Percentiles rank a stretch among this genome's conserved stretches.
phyloP scores from a whole-genome alignment of 2,113 vertebrate species.

The Siniperca chuatsi region DNA sequence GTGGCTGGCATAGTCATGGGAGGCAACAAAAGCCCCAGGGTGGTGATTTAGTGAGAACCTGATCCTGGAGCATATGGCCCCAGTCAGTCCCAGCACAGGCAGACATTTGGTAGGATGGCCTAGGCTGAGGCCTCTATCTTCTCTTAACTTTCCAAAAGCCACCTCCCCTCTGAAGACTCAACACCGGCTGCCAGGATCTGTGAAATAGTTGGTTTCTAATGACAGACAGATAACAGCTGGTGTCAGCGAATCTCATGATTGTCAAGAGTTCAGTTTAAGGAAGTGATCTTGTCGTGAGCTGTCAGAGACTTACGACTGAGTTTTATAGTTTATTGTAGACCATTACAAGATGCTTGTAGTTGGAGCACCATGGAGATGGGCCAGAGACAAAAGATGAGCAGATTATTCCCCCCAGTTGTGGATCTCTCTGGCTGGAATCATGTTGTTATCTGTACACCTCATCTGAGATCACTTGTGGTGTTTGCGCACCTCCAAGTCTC shows the following conservation, averaged over 20 bases:
- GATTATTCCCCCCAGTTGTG: background rate
- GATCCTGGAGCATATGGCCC: constrained; percentile 66
- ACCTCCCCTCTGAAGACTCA: background rate
- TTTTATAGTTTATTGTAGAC: background rate
- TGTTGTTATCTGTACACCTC: background rate
- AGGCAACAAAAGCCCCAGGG: constrained; percentile 51
- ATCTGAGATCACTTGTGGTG: background rate
- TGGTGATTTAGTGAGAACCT: constrained; percentile 67
- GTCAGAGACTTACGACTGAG: background rate
- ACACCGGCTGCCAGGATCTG: background rate
- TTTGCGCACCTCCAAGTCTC: background rate
- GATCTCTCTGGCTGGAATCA: background rate
- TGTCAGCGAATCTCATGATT: background rate
- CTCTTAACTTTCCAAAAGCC: constrained; percentile 23
- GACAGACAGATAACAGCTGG: constrained; percentile 46
- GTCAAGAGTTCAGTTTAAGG: background rate
- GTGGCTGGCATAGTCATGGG: constrained; percentile 42
- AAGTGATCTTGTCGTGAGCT: background rate
- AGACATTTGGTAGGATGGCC: constrained; percentile 8
- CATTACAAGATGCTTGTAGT: background rate
- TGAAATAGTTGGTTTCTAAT: background rate
- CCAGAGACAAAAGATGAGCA: background rate
- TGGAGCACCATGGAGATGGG: background rate
- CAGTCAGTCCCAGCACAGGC: constrained; percentile 29
- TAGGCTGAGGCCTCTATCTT: background rate